Evolutionary conservation across 2,113 vertebrate genomes (phyloP).

Genomic region (Lophura nycthemera): DNA sequence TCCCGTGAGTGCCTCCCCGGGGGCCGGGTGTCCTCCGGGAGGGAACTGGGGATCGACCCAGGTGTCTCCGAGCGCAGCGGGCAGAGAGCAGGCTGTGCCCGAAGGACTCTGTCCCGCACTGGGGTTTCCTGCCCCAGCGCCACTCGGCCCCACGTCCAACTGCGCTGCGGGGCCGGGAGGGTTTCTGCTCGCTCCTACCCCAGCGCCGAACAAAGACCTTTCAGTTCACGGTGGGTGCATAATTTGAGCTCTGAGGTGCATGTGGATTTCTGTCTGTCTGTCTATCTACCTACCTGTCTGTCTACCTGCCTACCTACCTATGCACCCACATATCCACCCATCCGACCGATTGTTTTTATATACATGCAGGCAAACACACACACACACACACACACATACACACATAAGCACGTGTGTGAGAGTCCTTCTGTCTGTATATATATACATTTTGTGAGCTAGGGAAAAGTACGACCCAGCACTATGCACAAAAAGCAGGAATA

Average conservation of each 20-base stretch:
- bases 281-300: neutral
- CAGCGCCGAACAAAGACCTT: neutral
- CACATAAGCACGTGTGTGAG: neutral
- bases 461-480: neutral
- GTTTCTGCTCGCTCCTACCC: neutral
- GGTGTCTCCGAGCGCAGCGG: neutral
- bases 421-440: neutral
- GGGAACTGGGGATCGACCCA: neutral
- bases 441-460: neutral
- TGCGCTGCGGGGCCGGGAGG: neutral
- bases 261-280: neutral
- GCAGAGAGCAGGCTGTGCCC: neutral
- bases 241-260: neutral
- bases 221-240: neutral
- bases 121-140: neutral
- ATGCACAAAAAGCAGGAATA: neutral
- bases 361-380: neutral
- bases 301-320: neutral
- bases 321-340: neutral
- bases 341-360: accelerated
- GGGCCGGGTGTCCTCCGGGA: neutral
- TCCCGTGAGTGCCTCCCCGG: neutral
- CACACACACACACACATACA: neutral
- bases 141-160: neutral
- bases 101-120: neutral